Conservation (phyloP, 1,140 invertebrate species). For the Agrilus planipennis region DNA sequence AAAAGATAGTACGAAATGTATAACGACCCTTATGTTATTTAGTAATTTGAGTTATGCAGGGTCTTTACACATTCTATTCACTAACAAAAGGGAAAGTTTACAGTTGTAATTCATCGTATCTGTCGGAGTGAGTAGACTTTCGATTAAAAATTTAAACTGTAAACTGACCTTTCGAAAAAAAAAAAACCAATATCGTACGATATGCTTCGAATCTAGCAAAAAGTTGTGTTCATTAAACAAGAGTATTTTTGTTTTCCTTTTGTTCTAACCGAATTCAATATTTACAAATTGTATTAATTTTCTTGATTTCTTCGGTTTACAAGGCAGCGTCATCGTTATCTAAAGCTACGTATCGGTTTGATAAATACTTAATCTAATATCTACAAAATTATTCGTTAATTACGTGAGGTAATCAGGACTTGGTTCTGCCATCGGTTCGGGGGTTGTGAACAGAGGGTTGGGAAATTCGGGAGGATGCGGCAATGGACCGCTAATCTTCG, state of each 20-base stretch:
- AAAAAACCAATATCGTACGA: too few relatives aligned
- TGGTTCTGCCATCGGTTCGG: slow-evolving; percentile 62
- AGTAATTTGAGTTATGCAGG: slow-evolving; percentile 12
- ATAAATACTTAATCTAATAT: slow-evolving; percentile 14
- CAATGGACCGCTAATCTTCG: slow-evolving; percentile 73
- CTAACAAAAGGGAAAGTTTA: too few relatives aligned
- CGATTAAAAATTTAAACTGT: too few relatives aligned
- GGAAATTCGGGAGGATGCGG: slow-evolving; percentile 91
- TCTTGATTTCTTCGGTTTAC: slow-evolving; percentile 4
- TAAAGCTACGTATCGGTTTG: too few relatives aligned
- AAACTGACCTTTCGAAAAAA: too few relatives aligned
- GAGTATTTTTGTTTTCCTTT: slow-evolving; percentile 8
- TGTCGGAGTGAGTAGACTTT: too few relatives aligned
- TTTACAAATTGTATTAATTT: slow-evolving; percentile 5
- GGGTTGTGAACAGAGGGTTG: slow-evolving; percentile 84
- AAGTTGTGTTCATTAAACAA: slow-evolving; percentile 3
- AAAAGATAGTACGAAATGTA: slow-evolving; percentile 32
- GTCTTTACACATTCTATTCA: too few relatives aligned
- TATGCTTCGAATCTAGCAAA: too few relatives aligned
- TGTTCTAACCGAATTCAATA: too few relatives aligned
- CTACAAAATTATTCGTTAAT: slow-evolving; percentile 16
- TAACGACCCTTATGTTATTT: slow-evolving; percentile 9
- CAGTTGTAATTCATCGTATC: too few relatives aligned
- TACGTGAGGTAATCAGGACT: slow-evolving; percentile 65
- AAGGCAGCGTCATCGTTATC: slow-evolving; percentile 2